These are phyloP conservation scores for Cantharis flavilabris DNA, from an alignment of 2,888 invertebrate species.

Conservation along the genomic window DNA sequence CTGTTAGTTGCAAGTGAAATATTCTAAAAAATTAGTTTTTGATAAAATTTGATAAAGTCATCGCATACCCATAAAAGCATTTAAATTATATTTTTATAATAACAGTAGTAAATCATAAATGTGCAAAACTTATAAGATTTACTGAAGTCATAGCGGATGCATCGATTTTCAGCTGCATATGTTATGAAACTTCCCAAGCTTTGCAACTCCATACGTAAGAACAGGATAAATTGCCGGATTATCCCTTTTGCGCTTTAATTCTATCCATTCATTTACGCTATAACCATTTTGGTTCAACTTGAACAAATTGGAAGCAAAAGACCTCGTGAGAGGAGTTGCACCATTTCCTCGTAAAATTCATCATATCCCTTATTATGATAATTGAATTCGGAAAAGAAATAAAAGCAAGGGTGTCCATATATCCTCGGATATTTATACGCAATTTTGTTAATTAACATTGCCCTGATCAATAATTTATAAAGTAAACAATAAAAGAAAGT, in stretches of 20 bases:
- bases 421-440: background rate
- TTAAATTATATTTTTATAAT: too few relatives aligned
- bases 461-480: slow-evolving; percentile 13
- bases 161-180: background rate
- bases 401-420: background rate
- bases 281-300: background rate
- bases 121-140: background rate
- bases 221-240: background rate
- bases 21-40: too few relatives aligned
- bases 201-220: background rate
- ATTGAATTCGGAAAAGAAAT: background rate
- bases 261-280: background rate
- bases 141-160: background rate
- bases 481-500: slow-evolving; percentile 11
- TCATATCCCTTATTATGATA: background rate
- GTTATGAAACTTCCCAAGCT: background rate
- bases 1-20: too few relatives aligned
- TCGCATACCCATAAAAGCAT: too few relatives aligned
- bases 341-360: background rate
- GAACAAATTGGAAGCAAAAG: background rate
- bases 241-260: background rate
- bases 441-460: background rate
- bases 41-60: too few relatives aligned
- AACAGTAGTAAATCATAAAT: too few relatives aligned
- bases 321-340: background rate